Base-by-base conservation (phyloP, 2,113 vertebrate species). In the Grammomys surdaster region DNA sequence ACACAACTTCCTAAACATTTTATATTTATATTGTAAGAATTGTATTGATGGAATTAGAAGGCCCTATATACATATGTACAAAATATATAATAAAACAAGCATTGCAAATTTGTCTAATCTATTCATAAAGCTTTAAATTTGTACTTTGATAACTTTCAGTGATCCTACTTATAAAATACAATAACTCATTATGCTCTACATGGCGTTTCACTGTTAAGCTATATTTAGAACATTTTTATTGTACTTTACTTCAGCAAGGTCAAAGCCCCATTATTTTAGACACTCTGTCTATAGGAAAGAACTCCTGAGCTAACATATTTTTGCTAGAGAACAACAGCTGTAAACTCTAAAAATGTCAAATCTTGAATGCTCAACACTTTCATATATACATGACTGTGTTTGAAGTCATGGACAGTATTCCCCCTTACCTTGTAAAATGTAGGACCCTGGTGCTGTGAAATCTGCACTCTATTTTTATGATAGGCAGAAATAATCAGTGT, bases 401-500 rank as follows among this genome's bases (percentile, higher is more conserved):
- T 97, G 36, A 90, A 91, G 75, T 88, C 60, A 75, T 16, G 28
- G 33, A 80, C 4, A 67, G 17, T 73, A 13, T 58, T 65, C 7
- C 14, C 40, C 63, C 73, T 75, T 95, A 63, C 48, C 67, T 88
- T 80, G 26, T 24, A 90, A 85, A 63, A 5, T 40, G 43, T 81
- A 67, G 81, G 65, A 63, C 4, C 13, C 48, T 88, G 26, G 65
- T 54, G 43, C 16, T 70, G 9, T 81, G 20, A 12, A 91, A 43
- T 63, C 81, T 63, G 3, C 24, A 3, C 26, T 63, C 19, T 17
- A 63, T 88, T 92, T 95, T 93, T 91, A 94, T 96, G 51, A 93
- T 90, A 76, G 65, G 84, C 85, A 89, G 51, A 85, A 89, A 93
- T 94, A 80, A 96, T 93, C 84, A 85, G 54, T 51, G 70, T 90